phyloP scores from a whole-genome alignment of 2,888 invertebrate species.

The Eupithecia exiguata region DNA sequence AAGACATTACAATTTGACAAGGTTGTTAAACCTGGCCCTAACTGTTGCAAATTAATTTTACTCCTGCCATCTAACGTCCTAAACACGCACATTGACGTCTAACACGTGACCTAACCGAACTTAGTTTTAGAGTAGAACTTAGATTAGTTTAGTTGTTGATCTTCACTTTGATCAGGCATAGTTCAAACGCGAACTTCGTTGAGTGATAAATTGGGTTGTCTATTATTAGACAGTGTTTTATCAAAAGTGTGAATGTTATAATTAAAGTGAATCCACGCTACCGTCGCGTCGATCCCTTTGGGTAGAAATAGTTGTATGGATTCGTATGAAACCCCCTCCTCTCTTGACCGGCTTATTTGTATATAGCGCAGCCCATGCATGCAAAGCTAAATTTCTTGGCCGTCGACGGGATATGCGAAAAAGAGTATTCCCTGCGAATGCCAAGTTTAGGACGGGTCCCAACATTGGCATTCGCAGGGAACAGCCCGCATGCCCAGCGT shows the following conservation, averaged over 20 bases:
- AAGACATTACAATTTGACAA: not conserved
- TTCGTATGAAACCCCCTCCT: too few relatives aligned
- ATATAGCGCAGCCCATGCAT: too few relatives aligned
- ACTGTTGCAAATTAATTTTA: not conserved
- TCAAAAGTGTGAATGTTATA: not conserved
- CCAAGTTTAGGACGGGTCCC: too few relatives aligned
- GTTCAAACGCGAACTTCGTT: slow-evolving; percentile 27
- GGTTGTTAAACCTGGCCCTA: not conserved
- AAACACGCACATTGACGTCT: slow-evolving; percentile 13
- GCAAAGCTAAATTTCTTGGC: too few relatives aligned
- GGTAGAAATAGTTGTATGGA: too few relatives aligned
- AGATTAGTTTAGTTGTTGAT: slow-evolving; percentile 39
- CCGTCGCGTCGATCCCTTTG: too few relatives aligned
- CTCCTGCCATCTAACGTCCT: not conserved
- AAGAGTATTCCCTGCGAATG: too few relatives aligned
- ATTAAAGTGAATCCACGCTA: too few relatives aligned
- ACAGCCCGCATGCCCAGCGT: too few relatives aligned
- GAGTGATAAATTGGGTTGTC: slow-evolving; percentile 21
- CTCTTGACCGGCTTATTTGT: too few relatives aligned
- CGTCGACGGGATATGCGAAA: too few relatives aligned
- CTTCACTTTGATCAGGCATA: slow-evolving; percentile 29
- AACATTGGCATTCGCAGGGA: too few relatives aligned
- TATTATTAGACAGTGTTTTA: not conserved
- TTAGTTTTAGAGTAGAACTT: slow-evolving; percentile 23
- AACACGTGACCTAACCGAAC: slow-evolving; percentile 16